Base-by-base conservation (phyloP, 2,797 vertebrate species). In the Leptatherina wallacei region DNA sequence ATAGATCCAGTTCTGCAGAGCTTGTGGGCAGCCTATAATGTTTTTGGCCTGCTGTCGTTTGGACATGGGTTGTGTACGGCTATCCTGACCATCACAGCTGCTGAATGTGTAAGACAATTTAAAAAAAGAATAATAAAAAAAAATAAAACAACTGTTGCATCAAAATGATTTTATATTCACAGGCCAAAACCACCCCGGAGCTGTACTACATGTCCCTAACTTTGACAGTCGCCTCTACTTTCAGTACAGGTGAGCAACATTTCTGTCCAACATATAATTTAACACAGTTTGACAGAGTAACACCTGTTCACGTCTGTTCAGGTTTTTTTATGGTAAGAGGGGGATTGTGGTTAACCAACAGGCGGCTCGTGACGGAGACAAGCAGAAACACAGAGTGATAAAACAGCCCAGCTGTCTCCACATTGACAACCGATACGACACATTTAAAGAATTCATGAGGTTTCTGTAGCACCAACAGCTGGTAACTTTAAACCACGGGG, bases 31-130 rank as follows among this genome's bases (percentile, higher is more conserved):
- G 72, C 88, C 49, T 93, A 90, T 72, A 89, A 93, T 10, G 63
- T 86, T 42, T 96, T 96, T 33, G 96, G 95, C 18, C 76, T 94
- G 6, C 77, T 94, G 6, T 94, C 95, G 3, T 95, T 95, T 44
- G 82, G 85, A 10, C 92, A 95, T 1, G 96, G 95, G 38, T 66
- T 93, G 22, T 93, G 89, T 52, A 95, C 94, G 0, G 4, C 75
- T 32, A 79, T 94, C 63, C 63, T 96, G 73, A 96, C 96, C 6
- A 78, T 92, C 65, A 84, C 85, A 66, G 95, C 95, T 42, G 55
- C 86, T 36, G 80, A 94, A 61, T 96, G 96, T 74, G 96, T 97
- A 92, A 79, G 94, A 71, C 30, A 13, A 8, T 29, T 3, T 36
- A 36, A 0, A 51, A 30, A 9, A 2, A 32, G 6, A 32, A 32